Base-by-base conservation (phyloP, 2,113 vertebrate species). In the Trogon surrucura region DNA sequence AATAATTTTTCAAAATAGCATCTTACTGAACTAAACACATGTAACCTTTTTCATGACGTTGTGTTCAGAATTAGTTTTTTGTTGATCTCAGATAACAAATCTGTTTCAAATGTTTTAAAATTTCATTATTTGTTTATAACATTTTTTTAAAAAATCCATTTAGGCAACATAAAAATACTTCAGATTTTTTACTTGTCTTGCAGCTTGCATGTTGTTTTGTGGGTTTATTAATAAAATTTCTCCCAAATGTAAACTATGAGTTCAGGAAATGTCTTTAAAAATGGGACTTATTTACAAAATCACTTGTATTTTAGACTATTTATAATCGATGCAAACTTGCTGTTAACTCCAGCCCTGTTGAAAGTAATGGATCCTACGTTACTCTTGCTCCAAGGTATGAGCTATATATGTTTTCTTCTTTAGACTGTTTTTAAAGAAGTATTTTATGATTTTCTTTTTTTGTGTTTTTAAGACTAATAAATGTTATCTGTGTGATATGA, bases 291-390 rank as follows among this genome's bases (percentile, higher is more conserved):
- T 2, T 53, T 75, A 14, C 3, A 88, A 80, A 77, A 47, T 89
- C 12, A 69, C 75, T 96, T 91, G 23, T 95, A 38, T 97, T 98
- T 80, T 92, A 99, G 99, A 99, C 99, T 32, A 98, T 99, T 95
- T 99, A 99, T 85, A 99, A 99, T 93, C 98, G 99, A 54, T 99
- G 99, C 95, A 97, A 98, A 81, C 97, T 95, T 86, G 97, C 97
- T 19, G 93, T 97, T 86, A 98, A 98, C 73, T 98, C 98, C 81
- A 98, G 98, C 72, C 98, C 98, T 82, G 71, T 97, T 44, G 98
- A 98, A 75, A 95, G 48, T 62, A 97, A 97, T 47, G 97, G 95
- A 78, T 88, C 95, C 13, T 88, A 96, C 0, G 26, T 96, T 75
- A 89, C 96, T 45, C 92, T 95, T 22, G 69, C 82, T 85, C 94